phyloP scores from a whole-genome alignment of 2,888 invertebrate species.

The Heliconius aoede region DNA sequence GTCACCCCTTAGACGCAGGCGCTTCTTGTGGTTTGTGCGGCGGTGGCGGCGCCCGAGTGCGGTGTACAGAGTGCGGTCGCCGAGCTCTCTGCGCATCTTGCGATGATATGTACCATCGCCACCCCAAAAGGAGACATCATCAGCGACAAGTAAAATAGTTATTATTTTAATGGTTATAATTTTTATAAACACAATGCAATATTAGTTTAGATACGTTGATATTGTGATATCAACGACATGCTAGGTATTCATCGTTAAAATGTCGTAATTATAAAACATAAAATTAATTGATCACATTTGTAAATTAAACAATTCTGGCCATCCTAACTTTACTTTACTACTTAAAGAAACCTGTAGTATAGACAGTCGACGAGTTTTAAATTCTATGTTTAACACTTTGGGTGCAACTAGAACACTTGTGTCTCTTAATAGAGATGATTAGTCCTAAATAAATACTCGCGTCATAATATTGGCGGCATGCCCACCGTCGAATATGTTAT shows the following conservation, averaged over 20 bases:
- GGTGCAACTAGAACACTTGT: slow-evolving; percentile 32
- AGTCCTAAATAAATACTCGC: slow-evolving; percentile 48
- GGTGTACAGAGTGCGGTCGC: slow-evolving; percentile 91
- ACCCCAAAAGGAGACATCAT: slow-evolving; percentile 93
- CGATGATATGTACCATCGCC: slow-evolving; percentile 97
- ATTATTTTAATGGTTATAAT: not conserved
- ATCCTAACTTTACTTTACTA: not conserved
- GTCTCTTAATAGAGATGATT: slow-evolving; percentile 42
- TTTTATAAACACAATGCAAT: too few relatives aligned
- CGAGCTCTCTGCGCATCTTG: slow-evolving; percentile 95
- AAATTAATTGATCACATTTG: not conserved
- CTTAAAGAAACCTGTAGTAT: not conserved
- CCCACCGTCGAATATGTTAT: slow-evolving; percentile 41
- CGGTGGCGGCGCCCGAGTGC: slow-evolving; percentile 90
- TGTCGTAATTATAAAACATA: not conserved
- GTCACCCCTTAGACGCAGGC: slow-evolving; percentile 74
- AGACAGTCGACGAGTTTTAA: not conserved
- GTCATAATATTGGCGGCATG: slow-evolving; percentile 49
- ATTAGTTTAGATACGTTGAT: too few relatives aligned
- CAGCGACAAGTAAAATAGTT: slow-evolving; percentile 86
- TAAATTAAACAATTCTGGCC: not conserved
- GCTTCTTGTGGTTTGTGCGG: slow-evolving; percentile 94
- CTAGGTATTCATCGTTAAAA: too few relatives aligned
- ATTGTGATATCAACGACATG: too few relatives aligned
- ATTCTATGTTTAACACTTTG: slow-evolving; percentile 20